Conservation (phyloP, 2,113 vertebrate species). For the Ascaphus truei region DNA sequence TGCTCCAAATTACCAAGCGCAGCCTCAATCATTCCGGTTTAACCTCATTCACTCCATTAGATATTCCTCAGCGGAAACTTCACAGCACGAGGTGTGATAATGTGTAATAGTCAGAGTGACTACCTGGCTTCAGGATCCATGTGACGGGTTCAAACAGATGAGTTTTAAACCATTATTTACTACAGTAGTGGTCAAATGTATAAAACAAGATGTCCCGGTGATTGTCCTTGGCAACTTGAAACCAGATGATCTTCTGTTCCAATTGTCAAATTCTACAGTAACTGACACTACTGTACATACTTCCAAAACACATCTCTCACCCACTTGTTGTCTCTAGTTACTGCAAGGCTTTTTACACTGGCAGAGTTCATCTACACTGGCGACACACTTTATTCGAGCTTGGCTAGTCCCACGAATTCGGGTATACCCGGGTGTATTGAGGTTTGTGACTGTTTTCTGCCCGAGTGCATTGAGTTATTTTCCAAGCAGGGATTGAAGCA, state of each 20-base stretch:
- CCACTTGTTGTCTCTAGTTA: too few relatives aligned
- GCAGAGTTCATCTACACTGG: too few relatives aligned
- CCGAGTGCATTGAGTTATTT: too few relatives aligned
- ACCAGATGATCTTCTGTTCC: not conserved
- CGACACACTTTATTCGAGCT: too few relatives aligned
- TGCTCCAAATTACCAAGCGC: not conserved
- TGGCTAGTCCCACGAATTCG: too few relatives aligned
- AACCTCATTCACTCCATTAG: not conserved
- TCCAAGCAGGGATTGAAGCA: too few relatives aligned
- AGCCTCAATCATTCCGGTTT: not conserved
- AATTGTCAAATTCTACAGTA: not conserved
- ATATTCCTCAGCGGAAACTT: not conserved
- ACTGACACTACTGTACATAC: too few relatives aligned
- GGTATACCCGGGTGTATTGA: too few relatives aligned
- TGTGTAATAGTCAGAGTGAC: not conserved
- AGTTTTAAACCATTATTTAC: conserved; percentile 10
- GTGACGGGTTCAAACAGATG: not conserved
- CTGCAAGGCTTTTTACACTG: too few relatives aligned
- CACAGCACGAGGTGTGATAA: not conserved
- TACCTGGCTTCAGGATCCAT: not conserved
- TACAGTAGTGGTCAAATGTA: too few relatives aligned
- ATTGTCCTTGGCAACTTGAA: not conserved
- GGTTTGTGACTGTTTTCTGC: too few relatives aligned
- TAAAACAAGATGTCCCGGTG: not conserved
- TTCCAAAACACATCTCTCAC: too few relatives aligned